Evolutionary conservation across 1,140 invertebrate genomes (phyloP), one percentile per base, ranked within the genome.

Genomic region (Sarcophaga peregrina): DNA sequence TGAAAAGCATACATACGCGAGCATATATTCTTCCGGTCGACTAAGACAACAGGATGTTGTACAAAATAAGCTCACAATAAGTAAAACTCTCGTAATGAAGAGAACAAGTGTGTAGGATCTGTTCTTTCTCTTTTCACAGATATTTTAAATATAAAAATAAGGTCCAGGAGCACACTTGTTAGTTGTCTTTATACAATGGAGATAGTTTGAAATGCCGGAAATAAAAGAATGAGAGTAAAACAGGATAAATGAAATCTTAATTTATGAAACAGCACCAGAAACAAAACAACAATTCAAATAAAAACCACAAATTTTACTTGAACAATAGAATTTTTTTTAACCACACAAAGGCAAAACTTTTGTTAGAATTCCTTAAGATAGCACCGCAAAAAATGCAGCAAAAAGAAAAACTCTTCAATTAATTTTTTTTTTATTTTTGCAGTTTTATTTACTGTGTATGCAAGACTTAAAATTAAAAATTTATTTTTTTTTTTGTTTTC

Each of bases 401-500:
- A 25, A 17, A 17, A 15, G 0, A 15, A 68, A 68, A 10, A 68
- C 8, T 9, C 13, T 20, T 20, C 7, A 68, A n/a, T 17, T 7
- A 25, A 8, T 20, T 62, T 20, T 68, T 20, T 20, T 20, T 8
- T 20, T 6, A 20, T 68, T 68, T 68, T 13, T 68, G n/a, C 62
- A 68, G 62, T 68, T 68, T 68, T 68, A 68, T 68, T 68, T 68
- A 68, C 62, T 68, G 62, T 68, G 62, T 20, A 68, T 68, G 62
- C 62, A n/a, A 58, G 54, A n/a, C n/a, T n/a, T 58, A 58, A 58
- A 15, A 58, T n/a, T 58, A 58, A n/a, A n/a, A n/a, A n/a, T n/a
- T n/a, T n/a, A n/a, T n/a, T n/a, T n/a, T n/a, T n/a, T n/a, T n/a
- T 58, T 58, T 7, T 58, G 7, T n/a, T n/a, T 15, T 13, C 13